Evolutionary conservation across 2,888 invertebrate genomes (phyloP).

Genomic region (Oxycera nigricornis): DNA sequence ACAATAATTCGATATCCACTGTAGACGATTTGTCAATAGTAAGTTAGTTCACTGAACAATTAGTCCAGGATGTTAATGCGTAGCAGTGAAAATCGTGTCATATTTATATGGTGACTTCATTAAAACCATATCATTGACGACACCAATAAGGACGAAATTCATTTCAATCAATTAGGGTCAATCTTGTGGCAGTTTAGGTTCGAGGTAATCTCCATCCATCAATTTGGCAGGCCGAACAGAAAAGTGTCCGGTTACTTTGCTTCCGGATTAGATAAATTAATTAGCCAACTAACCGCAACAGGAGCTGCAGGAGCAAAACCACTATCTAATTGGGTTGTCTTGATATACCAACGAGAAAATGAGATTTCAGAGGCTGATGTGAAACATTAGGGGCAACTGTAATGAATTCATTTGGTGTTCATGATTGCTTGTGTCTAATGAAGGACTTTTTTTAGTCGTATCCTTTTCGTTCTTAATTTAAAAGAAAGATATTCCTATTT

Average conservation of each 20-base stretch:
- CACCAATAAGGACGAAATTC: not conserved
- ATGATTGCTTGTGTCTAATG: too few relatives aligned
- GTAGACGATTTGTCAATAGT: slow-evolving; percentile 8
- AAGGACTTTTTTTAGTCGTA: too few relatives aligned
- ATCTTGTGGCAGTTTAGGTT: not conserved
- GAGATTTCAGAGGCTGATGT: too few relatives aligned
- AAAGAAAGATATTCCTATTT: too few relatives aligned
- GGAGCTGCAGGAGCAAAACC: not conserved
- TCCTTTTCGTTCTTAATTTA: too few relatives aligned
- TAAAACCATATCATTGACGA: not conserved
- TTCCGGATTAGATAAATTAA: slow-evolving; percentile 12
- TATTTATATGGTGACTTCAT: not conserved
- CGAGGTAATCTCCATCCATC: slow-evolving; percentile 21
- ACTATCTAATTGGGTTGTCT: too few relatives aligned
- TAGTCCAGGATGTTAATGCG: not conserved
- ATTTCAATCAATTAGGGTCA: slow-evolving; percentile 14
- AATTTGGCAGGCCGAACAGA: not conserved
- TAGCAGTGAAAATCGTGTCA: not conserved
- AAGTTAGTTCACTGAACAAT: not conserved
- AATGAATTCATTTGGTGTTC: too few relatives aligned
- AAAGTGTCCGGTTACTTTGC: not conserved
- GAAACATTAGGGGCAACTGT: too few relatives aligned
- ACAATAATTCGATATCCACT: slow-evolving; percentile 13
- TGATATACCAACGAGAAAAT: too few relatives aligned
- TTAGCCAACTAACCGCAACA: not conserved